Percentiles rank a stretch among this genome's conserved stretches.
These are phyloP conservation scores for Melanotaenia pygmaea DNA, from an alignment of 2,797 vertebrate species.

Conservation along the genomic window DNA sequence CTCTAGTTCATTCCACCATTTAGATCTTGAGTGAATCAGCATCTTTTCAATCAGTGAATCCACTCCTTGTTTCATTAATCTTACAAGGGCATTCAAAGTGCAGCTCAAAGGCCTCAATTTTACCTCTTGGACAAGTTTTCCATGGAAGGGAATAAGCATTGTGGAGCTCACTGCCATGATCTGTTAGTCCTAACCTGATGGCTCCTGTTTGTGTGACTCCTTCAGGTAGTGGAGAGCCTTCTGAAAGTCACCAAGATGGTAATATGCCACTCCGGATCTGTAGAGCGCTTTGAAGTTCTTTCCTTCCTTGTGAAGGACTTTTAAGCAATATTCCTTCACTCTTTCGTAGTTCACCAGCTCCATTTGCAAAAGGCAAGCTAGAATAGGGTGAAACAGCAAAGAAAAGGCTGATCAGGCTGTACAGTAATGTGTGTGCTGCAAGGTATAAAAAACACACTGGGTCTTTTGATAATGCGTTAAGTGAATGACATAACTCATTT, in stretches of 20 bases:
- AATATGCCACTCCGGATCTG: constrained; percentile 96
- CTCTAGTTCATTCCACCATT: neutral
- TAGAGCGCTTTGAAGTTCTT: constrained; percentile 99
- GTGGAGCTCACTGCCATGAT: neutral
- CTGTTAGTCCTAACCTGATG: constrained; percentile 86
- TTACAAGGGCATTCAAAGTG: neutral
- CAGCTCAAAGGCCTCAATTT: neutral
- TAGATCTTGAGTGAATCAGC: neutral
- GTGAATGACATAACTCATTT: constrained; percentile 8
- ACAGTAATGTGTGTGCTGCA: neutral
- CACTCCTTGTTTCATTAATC: neutral
- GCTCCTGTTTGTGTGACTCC: constrained; percentile 96
- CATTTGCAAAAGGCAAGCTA: constrained; percentile 97
- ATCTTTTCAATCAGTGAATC: neutral
- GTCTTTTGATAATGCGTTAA: neutral
- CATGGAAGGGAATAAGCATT: neutral
- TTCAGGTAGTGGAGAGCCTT: constrained; percentile 98
- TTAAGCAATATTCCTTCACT: constrained; percentile 98
- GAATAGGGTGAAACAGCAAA: neutral
- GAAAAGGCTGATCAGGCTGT: neutral
- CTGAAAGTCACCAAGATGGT: constrained; percentile 97
- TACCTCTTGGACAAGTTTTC: neutral
- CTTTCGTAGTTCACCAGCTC: constrained; percentile 99
- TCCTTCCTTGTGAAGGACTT: constrained; percentile 96
- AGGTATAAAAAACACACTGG: neutral